These are phyloP conservation scores for Tinamus guttatus DNA, from an alignment of 2,113 vertebrate species.

Conservation along the genomic window DNA sequence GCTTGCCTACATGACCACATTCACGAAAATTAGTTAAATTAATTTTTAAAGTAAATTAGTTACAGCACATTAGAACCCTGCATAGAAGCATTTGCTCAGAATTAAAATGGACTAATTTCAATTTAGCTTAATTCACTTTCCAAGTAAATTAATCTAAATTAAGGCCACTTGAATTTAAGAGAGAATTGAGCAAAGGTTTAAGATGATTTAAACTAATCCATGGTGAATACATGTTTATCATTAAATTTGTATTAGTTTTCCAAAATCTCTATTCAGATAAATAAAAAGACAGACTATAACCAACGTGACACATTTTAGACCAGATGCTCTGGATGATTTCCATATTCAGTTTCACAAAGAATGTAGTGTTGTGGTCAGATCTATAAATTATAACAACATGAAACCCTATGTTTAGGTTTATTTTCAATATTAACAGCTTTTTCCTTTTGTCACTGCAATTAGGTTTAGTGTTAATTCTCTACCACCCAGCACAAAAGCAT, in stretches of 20 bases:
- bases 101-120: background rate
- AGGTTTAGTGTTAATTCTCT: background rate
- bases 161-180: background rate
- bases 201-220: background rate
- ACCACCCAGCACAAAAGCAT: rapidly evolving
- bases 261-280: background rate
- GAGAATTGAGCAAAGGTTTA: background rate
- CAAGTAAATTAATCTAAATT: background rate
- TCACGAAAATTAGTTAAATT: background rate
- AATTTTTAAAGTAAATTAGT: background rate
- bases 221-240: background rate
- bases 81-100: background rate
- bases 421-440: background rate
- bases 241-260: background rate
- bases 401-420: background rate
- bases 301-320: background rate
- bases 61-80: background rate
- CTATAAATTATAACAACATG: background rate
- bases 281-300: background rate
- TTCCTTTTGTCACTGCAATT: background rate
- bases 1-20: background rate
- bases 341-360: background rate
- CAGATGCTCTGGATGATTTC: background rate
- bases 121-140: background rate
- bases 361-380: background rate